Percentiles rank a stretch among this genome's conserved stretches.
These are phyloP conservation scores for Hofmannophila pseudospretella DNA, from an alignment of 2,888 invertebrate genomes.

Conservation along the genomic window DNA sequence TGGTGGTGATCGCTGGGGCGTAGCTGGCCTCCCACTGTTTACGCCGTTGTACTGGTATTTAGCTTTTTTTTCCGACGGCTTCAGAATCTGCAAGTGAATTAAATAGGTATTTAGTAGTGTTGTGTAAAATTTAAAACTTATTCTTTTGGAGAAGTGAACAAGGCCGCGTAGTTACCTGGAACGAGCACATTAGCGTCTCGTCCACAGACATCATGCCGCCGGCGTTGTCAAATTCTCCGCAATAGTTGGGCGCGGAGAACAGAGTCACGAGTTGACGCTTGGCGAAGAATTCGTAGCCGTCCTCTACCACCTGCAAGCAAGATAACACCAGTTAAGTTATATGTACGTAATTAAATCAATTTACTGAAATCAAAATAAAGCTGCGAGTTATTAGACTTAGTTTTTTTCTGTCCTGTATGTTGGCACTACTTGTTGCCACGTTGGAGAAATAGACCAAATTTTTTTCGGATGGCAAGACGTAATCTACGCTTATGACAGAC, in stretches of 20 bases:
- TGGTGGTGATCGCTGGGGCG: slow-evolving; percentile 88
- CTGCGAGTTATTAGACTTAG: too few species aligned
- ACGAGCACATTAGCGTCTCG: slow-evolving; percentile 99
- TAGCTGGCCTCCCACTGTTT: slow-evolving; percentile 90
- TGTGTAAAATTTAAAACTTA: neutral
- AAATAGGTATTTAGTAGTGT: too few species aligned
- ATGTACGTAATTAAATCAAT: neutral
- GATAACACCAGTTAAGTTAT: neutral
- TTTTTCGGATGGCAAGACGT: too few species aligned
- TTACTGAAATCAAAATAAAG: neutral
- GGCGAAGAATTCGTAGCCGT: slow-evolving; percentile 99
- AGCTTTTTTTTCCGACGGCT: slow-evolving; percentile 92
- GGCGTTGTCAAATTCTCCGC: slow-evolving; percentile 99
- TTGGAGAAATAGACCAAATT: too few species aligned
- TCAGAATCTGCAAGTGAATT: slow-evolving; percentile 14
- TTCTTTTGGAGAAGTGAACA: neutral
- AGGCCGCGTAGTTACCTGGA: slow-evolving; percentile 90
- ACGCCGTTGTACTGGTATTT: slow-evolving; percentile 97
- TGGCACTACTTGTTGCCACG: too few species aligned
- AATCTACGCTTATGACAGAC: too few species aligned
- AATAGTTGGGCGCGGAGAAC: slow-evolving; percentile 99
- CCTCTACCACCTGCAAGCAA: slow-evolving; percentile 92
- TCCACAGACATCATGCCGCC: slow-evolving; percentile 99
- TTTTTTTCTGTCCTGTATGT: too few species aligned
- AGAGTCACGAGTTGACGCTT: slow-evolving; percentile 98